Evolutionary conservation across 64 coral and sea anemone species (phyloP).

Genomic region (Porites australiensis): DNA sequence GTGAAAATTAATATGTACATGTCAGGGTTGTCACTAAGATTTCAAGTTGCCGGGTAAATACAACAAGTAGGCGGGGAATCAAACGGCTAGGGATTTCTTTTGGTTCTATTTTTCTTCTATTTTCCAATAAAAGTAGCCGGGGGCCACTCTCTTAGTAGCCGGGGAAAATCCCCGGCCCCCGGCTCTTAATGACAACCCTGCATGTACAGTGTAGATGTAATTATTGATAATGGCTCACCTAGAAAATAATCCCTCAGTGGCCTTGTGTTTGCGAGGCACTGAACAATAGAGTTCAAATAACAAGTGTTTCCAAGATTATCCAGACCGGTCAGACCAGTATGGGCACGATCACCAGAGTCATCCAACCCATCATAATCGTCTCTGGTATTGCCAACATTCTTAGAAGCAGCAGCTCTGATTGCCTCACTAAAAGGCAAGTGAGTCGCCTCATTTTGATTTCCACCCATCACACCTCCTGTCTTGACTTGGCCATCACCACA

Average conservation of each 20-base stretch:
- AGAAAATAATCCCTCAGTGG: constrained; percentile 85
- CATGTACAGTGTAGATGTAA: not conserved
- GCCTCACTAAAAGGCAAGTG: constrained; percentile 47
- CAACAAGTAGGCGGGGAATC: too few species aligned
- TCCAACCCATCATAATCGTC: constrained; percentile 8
- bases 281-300: constrained; percentile 89
- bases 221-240: constrained; percentile 34
- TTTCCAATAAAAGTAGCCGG: too few species aligned
- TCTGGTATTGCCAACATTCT: not conserved
- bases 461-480: constrained; percentile 78
- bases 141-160: too few species aligned
- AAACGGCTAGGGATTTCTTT: too few species aligned
- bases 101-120: too few species aligned
- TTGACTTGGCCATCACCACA: constrained; percentile 29
- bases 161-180: too few species aligned
- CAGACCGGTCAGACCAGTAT: constrained; percentile 74
- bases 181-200: not conserved
- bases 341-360: not conserved
- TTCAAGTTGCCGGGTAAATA: too few species aligned
- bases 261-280: constrained; percentile 82
- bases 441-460: constrained; percentile 50
- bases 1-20: too few species aligned
- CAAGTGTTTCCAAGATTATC: constrained; percentile 91
- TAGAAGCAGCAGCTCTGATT: constrained; percentile 38
- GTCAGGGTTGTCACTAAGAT: too few species aligned